phyloP scores from a whole-genome alignment of 2,113 vertebrate species.

The Eidolon helvum region DNA sequence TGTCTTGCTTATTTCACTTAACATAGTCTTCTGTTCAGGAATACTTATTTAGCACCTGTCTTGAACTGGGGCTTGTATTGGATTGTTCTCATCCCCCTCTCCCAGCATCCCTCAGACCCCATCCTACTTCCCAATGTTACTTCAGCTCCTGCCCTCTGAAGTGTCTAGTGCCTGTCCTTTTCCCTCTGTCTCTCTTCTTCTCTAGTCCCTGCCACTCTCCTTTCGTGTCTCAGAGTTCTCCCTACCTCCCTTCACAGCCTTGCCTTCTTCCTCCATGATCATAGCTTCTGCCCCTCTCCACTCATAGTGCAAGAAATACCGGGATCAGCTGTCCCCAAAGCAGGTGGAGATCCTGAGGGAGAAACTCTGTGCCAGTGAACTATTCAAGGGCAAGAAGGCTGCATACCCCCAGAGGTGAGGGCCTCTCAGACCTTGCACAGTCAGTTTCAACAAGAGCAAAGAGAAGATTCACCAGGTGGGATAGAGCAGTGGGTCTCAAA shows the following conservation, averaged over 20 bases:
- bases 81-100: not conserved
- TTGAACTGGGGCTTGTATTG: not conserved
- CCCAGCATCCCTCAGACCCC: not conserved
- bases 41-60: not conserved
- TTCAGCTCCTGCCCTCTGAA: not conserved
- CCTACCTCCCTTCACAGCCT: too few species aligned
- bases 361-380: slow-evolving; percentile 84
- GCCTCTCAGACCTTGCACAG: not conserved
- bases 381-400: slow-evolving; percentile 86
- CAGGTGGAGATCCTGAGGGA: slow-evolving; percentile 75
- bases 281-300: not conserved
- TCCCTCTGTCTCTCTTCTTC: not conserved
- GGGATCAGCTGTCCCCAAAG: slow-evolving; percentile 72
- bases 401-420: slow-evolving; percentile 84
- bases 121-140: not conserved
- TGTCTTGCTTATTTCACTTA: not conserved
- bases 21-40: not conserved
- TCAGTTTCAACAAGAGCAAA: not conserved
- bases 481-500: not conserved
- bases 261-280: not conserved
- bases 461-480: not conserved
- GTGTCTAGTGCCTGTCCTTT: not conserved
- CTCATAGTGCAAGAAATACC: slow-evolving; percentile 85
- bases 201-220: not conserved
- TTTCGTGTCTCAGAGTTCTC: not conserved